Evolutionary conservation across 2,797 vertebrate genomes (phyloP), one percentile per base, ranked within the genome.

Genomic region (Poecilia velifera): DNA sequence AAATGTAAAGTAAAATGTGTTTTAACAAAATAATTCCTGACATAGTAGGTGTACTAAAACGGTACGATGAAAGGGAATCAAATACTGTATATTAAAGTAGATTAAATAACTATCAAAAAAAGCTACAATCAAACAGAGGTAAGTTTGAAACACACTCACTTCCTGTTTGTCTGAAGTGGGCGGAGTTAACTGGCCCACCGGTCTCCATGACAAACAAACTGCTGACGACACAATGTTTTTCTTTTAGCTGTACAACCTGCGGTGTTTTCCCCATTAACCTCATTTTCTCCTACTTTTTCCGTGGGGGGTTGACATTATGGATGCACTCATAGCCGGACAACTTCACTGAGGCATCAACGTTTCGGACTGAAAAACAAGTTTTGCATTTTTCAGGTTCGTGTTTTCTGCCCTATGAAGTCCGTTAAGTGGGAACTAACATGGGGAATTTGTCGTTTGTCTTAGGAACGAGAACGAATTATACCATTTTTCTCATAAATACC

Each of bases 131-230:
- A 62, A 39, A 66, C 39, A 22, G 62, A 47, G 6, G 5, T n/a
- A 31, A 36, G 59, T 66, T 66, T 39, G n/a, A 28, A 64, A 45
- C 28, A 41, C 64, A 41, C 36, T 31, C 1, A 71, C 64, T 70
- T 82, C 81, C 89, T 59, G 88, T 87, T 84, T 84, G 47, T 39
- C 2, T 12, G 34, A 6, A 5, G 8, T 12, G 10, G 89, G 92
- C 81, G 90, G 89, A 66, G 90, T 12, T 78, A 73, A 62, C 76
- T 1, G 55, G 13, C 45, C 57, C 20, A 25, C 22, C 6, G 53
- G 55, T 3, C 1, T 14, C 68, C 68, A 25, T 41, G 64, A 68
- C 64, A 36, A 68, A 41, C 39, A 12, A 43, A 71, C 68, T 71
- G 68, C 68, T 45, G 68, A 71, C 39, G 25, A 14, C 41, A 71